Percentiles rank a stretch among this genome's conserved stretches.
Conservation (phyloP, 2,797 vertebrate genomes). For the Helicolenus hilgendorfi region DNA sequence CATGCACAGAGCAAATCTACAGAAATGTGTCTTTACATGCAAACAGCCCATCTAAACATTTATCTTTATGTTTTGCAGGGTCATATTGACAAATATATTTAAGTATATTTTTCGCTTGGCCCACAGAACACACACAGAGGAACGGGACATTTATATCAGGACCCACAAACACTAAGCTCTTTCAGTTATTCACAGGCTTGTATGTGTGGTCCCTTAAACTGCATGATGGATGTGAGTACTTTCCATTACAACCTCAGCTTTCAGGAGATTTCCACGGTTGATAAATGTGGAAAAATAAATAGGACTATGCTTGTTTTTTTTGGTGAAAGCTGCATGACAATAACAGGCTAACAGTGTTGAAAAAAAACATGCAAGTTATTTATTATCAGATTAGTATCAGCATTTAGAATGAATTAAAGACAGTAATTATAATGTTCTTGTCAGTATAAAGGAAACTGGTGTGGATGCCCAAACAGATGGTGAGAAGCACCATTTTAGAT, state of each 20-base stretch:
- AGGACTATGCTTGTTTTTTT: background rate
- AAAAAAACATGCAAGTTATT: background rate
- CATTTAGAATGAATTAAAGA: background rate
- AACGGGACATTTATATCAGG: background rate
- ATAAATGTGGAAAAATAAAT: conserved; percentile 54
- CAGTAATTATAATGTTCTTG: background rate
- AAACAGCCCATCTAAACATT: background rate
- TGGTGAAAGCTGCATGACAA: background rate
- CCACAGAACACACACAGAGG: background rate
- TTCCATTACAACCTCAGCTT: conserved; percentile 39
- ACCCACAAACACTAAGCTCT: conserved; percentile 11
- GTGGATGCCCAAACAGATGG: conserved; percentile 42
- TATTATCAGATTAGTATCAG: background rate
- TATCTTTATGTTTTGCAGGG: background rate
- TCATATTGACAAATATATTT: background rate
- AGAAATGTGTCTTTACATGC: background rate
- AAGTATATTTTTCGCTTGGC: background rate
- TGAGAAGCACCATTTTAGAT: conserved; percentile 49
- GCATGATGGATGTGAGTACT: conserved; percentile 39
- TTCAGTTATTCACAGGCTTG: conserved; percentile 14
- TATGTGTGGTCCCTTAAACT: conserved; percentile 45
- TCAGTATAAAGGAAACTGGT: background rate
- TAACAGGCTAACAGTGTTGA: background rate
- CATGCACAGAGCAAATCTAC: background rate
- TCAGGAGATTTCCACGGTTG: conserved; percentile 11